These are phyloP conservation scores for Pseudoatta argentina DNA, from an alignment of 1,140 invertebrate genomes.

Conservation along the genomic window DNA sequence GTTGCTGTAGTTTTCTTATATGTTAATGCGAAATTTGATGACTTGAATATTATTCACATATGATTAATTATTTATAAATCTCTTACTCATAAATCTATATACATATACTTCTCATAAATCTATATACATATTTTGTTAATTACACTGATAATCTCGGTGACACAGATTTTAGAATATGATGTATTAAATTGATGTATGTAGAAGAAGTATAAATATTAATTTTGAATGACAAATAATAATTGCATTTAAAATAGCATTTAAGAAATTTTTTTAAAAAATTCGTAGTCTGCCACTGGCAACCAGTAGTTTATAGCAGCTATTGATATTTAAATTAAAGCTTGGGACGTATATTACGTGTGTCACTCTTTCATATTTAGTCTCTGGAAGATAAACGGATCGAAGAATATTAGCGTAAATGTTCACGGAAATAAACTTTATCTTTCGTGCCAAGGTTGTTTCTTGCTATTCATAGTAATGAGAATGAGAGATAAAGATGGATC, in stretches of 20 bases:
- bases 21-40: neutral
- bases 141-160: neutral
- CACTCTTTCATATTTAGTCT: neutral
- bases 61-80: neutral
- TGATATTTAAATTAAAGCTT: neutral
- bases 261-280: neutral
- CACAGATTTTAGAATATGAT: neutral
- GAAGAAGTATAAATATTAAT: neutral
- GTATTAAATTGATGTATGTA: neutral
- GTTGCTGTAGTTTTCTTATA: neutral
- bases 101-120: neutral
- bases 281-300: neutral
- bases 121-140: neutral
- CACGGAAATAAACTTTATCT: neutral
- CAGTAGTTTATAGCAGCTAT: neutral
- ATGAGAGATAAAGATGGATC: neutral
- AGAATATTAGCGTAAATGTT: neutral
- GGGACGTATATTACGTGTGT: neutral
- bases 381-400: neutral
- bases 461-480: neutral
- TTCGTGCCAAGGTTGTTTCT: neutral
- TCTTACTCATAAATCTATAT: neutral
- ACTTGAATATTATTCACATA: neutral
- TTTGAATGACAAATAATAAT: neutral
- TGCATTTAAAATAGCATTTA: neutral